Base-by-base conservation (phyloP, 2,888 invertebrate genomes). In the Hyposoter dolosus region DNA sequence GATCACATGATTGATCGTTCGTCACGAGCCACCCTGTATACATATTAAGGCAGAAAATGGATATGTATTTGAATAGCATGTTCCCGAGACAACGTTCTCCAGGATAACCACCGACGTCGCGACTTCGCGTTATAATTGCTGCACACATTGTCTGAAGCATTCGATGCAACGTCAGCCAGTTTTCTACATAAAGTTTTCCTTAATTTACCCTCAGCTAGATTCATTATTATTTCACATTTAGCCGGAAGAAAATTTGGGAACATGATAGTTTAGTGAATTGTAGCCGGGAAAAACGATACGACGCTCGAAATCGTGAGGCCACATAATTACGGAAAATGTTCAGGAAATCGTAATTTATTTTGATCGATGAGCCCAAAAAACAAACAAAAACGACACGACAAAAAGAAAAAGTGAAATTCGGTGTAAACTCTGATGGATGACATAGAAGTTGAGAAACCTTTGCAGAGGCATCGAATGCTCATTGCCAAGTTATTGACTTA, bases 81-180 rank as follows among this genome's bases (percentile, higher is more conserved):
- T 66, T 40, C 43, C 43, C 68, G 68, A 74, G 56, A 74, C 35
- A 56, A 56, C 74, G 72, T 45, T 53, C 35, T 72, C 72, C 47
- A 9, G 45, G 15, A 47, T 47, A 69, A 69, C 47, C 47, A 69
- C 69, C 69, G 47, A 72, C 72, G 72, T 53, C 72, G 53, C 53
- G 72, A 72, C 32, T 72, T 32, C 19, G 35, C 50, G 50, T 32
- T 72, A 72, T 50, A 72, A 72, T 69, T 69, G 50, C 28, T 17
- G 35, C n/a, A 35, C 72, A 32, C 35, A 53, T 53, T 53, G 32
- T 53, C 40, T 50, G 72, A 17, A 28, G 35, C 17, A 53, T 72
- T 53, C 19, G 50, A 72, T 53, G 50, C 35, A 50, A 53, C 32
- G n/a, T 72, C 72, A 28, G 32, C 32, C 72, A 47, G 50, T 72